A percentile compares a stretch with the other conserved stretches of the same genome.
Evolutionary conservation across 2,113 vertebrate species (phyloP).

Genomic region (Neofelis nebulosa): DNA sequence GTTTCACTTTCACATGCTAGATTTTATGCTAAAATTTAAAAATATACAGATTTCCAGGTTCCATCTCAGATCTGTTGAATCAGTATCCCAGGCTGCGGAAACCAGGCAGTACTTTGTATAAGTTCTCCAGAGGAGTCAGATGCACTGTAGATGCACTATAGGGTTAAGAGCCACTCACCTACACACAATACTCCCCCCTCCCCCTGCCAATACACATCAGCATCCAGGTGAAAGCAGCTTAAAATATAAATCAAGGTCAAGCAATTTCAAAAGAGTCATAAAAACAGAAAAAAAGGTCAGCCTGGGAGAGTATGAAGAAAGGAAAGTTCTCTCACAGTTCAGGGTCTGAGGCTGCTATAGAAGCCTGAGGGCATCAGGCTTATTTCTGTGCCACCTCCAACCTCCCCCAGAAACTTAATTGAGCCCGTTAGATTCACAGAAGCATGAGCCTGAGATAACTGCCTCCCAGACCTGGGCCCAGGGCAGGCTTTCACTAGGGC

Average conservation of each 20-base stretch:
- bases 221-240: neutral
- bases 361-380: neutral
- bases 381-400: neutral
- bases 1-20: neutral
- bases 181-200: neutral
- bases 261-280: neutral
- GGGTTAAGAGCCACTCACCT: neutral
- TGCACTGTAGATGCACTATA: neutral
- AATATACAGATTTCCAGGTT: neutral
- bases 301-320: neutral
- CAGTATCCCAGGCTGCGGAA: neutral
- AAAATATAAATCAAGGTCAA: conserved; percentile 15
- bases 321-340: neutral
- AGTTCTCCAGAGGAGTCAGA: neutral
- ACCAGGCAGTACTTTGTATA: neutral
- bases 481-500: neutral
- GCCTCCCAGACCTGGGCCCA: neutral
- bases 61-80: neutral
- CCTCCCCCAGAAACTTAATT: neutral
- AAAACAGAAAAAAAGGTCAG: neutral
- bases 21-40: neutral
- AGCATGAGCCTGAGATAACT: neutral
- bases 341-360: neutral
- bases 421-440: neutral
- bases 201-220: neutral